These are phyloP conservation scores for Ophioninae sp. DNA, from an alignment of 2,888 invertebrate genomes.

Conservation along the genomic window DNA sequence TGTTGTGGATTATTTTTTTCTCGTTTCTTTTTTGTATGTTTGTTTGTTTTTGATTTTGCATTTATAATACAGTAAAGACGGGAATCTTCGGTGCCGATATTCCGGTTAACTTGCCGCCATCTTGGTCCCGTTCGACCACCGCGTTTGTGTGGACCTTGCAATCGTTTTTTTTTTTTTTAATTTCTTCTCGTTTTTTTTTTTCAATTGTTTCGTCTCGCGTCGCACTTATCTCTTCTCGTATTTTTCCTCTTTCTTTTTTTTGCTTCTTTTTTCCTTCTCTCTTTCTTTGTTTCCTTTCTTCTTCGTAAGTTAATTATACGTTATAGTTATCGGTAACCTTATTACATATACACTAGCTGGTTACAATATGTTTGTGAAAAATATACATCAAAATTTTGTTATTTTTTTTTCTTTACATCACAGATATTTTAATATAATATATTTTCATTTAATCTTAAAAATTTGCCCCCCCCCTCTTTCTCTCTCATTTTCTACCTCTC, in stretches of 20 bases:
- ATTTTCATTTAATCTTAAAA: conserved; percentile 79
- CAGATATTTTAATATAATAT: conserved; percentile 81
- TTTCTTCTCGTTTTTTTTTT: too few relatives aligned
- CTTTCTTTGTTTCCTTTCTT: conserved; percentile 28
- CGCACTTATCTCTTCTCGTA: conserved; percentile 33
- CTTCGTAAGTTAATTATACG: conserved; percentile 63
- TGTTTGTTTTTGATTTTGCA: conserved; percentile 15
- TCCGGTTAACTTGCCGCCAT: conserved; percentile 78
- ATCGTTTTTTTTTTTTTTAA: conserved; percentile 40
- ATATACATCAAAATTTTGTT: conserved; percentile 82
- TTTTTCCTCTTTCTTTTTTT: conserved; percentile 34
- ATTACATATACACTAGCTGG: conserved; percentile 80
- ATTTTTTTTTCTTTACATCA: conserved; percentile 79
- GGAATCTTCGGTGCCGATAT: conserved; percentile 76
- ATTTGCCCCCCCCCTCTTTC: conserved; percentile 69
- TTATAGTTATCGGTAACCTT: conserved; percentile 77
- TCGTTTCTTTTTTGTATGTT: conserved; percentile 19
- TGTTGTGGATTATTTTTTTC: conserved; percentile 9
- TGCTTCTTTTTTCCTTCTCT: conserved; percentile 26
- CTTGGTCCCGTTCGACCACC: conserved; percentile 79
- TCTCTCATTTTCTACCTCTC: conserved; percentile 44
- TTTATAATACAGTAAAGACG: conserved; percentile 67
- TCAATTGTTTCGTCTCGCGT: conserved; percentile 57
- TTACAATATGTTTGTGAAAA: conserved; percentile 81
- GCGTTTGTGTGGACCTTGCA: conserved; percentile 74